Base-by-base conservation (phyloP, 2,888 invertebrate species). In the Cerastis rubricosa region DNA sequence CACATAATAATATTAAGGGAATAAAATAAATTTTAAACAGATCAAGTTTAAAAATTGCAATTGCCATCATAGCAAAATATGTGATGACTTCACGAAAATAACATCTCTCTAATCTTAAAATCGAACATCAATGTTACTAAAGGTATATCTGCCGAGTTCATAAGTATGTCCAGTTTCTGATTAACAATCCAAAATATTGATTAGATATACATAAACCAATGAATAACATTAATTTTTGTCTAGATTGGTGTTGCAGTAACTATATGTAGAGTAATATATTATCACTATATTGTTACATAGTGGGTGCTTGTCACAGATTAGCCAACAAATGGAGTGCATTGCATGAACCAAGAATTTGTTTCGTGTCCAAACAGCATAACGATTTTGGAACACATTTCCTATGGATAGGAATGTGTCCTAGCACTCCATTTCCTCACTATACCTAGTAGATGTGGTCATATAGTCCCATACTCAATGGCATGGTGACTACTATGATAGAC, bases 231-330 rank as follows among this genome's bases (percentile, higher is more conserved):
- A 75, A 87, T 88, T 84, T 86, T 82, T 74, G 81, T 79, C 80
- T 81, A 84, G 67, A 86, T 90, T 90, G 90, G 89, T 91, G 90
- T 91, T 90, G 86, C 78, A 87, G 86, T 89, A 83, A 85, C 88
- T 87, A 88, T 74, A 84, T 77, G 80, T 86, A 89, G 88, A 88
- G 85, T 89, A 84, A 85, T 83, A 86, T 84, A 87, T 71, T 85
- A 87, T 88, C 83, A 85, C 89, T 90, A 88, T 87, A 80, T 81
- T 77, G 77, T 84, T 88, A 85, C 83, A 84, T 84, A 79, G 78
- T 83, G 86, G 84, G 89, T 90, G 89, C 88, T 76, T 85, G 81
- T 76, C 78, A 81, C 43, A 54, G 71, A 63, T 69, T 72, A 82
- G 74, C 47, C 74, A 87, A 83, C 81, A 85, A 84, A 84, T 78